Percentiles rank a stretch among this genome's conserved stretches.
Conservation (phyloP, 92 coral and sea anemone genomes). For the Parazoanthus atlanticus region DNA sequence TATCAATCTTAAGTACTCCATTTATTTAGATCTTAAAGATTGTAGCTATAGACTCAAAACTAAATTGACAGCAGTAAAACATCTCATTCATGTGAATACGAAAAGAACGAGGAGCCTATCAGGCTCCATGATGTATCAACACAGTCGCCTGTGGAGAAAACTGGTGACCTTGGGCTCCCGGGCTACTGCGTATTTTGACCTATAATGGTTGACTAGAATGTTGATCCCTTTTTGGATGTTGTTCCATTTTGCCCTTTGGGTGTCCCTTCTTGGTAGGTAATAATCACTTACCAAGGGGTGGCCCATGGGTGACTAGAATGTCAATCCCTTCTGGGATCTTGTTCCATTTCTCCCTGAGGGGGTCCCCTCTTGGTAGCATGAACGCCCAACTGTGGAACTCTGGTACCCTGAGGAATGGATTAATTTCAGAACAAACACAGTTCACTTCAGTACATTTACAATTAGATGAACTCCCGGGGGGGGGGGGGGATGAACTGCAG, state of each 20-base stretch:
- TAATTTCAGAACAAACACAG: background rate
- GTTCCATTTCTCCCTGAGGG: conserved; percentile 83
- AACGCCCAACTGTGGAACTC: conserved; percentile 84
- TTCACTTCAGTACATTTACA: background rate
- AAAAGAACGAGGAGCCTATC: no score
- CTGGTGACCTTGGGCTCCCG: no score
- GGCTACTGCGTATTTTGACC: no score
- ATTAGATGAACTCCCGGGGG: no score
- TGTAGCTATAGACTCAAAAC: no score
- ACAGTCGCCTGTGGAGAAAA: no score
- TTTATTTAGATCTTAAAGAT: no score
- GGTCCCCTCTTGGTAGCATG: conserved; percentile 75
- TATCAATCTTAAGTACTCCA: no score
- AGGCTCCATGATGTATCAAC: no score
- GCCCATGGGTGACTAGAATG: conserved; percentile 92
- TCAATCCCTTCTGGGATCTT: conserved; percentile 81
- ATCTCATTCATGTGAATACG: no score
- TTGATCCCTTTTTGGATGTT: conserved; percentile 76
- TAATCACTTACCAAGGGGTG: conserved; percentile 81
- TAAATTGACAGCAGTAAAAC: no score
- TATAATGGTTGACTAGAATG: conserved; percentile 70
- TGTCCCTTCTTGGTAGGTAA: background rate
- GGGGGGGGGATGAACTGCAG: no score
- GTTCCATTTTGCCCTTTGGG: conserved; percentile 65
- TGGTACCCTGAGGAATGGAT: conserved; percentile 72